Conservation (phyloP, 2,888 invertebrate species). For the Microctonus brassicae region DNA sequence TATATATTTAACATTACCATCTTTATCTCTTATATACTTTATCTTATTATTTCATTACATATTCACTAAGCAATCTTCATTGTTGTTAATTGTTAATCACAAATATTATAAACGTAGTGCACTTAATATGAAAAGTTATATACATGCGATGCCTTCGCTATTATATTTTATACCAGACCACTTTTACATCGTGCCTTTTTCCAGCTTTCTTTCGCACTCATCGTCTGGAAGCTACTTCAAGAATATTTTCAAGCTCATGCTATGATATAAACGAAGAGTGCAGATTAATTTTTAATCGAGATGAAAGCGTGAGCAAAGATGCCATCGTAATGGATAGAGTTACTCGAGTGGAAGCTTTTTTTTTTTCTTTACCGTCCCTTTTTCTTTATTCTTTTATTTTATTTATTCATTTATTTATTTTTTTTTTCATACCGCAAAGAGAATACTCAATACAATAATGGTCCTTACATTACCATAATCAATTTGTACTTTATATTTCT, state of each 20-base stretch:
- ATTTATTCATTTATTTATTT: no score
- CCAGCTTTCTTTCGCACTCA: neutral
- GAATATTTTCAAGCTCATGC: conserved; percentile 39
- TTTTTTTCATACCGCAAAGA: neutral
- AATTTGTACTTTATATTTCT: no score
- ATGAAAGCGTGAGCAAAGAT: conserved; percentile 47
- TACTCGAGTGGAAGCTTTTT: conserved; percentile 23
- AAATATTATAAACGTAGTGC: neutral
- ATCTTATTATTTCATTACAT: neutral
- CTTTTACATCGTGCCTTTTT: conserved; percentile 13
- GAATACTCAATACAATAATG: no score
- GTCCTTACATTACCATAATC: neutral
- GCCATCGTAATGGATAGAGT: conserved; percentile 39
- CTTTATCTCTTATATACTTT: neutral
- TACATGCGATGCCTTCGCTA: neutral
- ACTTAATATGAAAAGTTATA: neutral
- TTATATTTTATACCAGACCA: conserved; percentile 18
- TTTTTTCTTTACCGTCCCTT: conserved; percentile 12
- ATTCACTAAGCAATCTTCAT: neutral
- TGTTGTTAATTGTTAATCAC: neutral
- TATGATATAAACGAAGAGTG: conserved; percentile 46
- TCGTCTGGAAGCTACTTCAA: neutral
- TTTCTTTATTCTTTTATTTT: neutral
- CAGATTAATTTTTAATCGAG: conserved; percentile 53
- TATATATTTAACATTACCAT: neutral